Conservation (phyloP, 2,113 vertebrate genomes). For the Choloepus hoffmanni region DNA sequence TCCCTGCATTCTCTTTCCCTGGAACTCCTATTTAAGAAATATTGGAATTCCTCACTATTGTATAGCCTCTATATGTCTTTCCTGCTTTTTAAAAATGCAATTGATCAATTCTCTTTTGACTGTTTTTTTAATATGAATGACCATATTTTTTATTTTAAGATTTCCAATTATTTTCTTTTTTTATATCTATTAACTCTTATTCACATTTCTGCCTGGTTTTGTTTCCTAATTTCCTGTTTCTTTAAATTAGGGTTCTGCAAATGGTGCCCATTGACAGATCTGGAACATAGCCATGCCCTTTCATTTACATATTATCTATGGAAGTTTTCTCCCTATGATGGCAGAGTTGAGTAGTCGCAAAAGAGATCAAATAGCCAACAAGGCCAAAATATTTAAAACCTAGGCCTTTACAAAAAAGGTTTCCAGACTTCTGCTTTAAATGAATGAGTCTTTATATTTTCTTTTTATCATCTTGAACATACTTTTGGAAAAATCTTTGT, state of each 20-base stretch:
- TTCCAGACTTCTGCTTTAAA: slow-evolving; percentile 2
- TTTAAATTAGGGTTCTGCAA: neutral
- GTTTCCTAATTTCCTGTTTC: neutral
- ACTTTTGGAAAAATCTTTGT: neutral
- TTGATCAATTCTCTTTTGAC: neutral
- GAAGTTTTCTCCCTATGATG: neutral
- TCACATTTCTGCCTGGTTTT: neutral
- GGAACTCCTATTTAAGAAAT: too few relatives aligned
- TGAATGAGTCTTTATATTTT: neutral
- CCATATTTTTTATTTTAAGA: neutral
- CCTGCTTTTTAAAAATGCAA: neutral
- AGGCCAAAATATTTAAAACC: neutral
- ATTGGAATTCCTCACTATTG: neutral
- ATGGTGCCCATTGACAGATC: too few relatives aligned
- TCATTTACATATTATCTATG: neutral
- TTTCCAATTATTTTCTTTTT: neutral
- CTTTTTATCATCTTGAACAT: slow-evolving; percentile 18
- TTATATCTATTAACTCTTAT: neutral
- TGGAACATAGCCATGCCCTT: neutral
- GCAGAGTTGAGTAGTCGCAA: neutral
- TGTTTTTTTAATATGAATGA: neutral
- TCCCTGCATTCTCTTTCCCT: too few relatives aligned
- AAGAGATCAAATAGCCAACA: neutral
- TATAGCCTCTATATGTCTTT: neutral
- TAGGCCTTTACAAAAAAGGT: neutral